Conservation (phyloP, 2,113 vertebrate species). For the Calidris pugnax region DNA sequence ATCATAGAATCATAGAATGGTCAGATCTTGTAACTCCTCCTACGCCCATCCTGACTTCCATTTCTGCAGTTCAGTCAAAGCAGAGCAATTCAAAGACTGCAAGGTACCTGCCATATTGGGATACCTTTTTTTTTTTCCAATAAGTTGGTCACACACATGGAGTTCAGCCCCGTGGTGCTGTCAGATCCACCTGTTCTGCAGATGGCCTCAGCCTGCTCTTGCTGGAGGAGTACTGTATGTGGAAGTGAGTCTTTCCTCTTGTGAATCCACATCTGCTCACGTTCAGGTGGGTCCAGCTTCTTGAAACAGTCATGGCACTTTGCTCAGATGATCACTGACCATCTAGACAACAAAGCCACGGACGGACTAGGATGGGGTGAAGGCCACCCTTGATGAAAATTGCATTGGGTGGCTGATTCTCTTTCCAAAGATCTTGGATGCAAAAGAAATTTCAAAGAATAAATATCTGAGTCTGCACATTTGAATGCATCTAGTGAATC, state of each 20-base stretch:
- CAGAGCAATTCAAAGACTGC: neutral
- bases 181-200: neutral
- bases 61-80: neutral
- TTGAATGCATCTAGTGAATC: neutral
- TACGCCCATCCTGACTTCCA: neutral
- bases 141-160: neutral
- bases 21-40: neutral
- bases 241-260: neutral
- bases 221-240: neutral
- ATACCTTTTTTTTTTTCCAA: neutral
- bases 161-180: neutral
- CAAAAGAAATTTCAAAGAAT: neutral
- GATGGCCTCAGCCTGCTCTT: neutral
- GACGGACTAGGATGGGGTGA: neutral
- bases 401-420: neutral
- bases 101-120: neutral
- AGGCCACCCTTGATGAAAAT: neutral
- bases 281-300: neutral
- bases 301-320: neutral
- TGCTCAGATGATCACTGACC: neutral
- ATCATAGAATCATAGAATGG: fast-evolving
- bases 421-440: neutral
- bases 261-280: neutral
- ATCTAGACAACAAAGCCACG: neutral
- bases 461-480: neutral